Evolutionary conservation across 1,140 invertebrate genomes (phyloP).

Genomic region (fruit fly (Drosophila melanogaster)): Release_6_plus_ISO1_MT NC_004354.4:8831001-8831500

Average conservation of each 20-base stretch:
- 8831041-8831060: conserved; percentile 5
- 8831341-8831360: conserved; percentile 40
- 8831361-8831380: conserved; percentile 52
- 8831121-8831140: conserved; percentile 17
- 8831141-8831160: conserved; percentile 1
- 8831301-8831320: conserved; percentile 24
- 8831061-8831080: conserved; percentile 9
- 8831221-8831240: conserved; percentile 4
- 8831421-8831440: not conserved
- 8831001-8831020: not conserved
- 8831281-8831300: conserved; percentile 8
- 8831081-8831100: not conserved
- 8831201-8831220: conserved; percentile 32
- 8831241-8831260: not conserved
- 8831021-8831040: conserved; percentile 23
- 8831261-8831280: conserved; percentile 1
- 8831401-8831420: not conserved
- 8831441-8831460: conserved; percentile 3
- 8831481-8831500: not conserved
- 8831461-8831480: not conserved
- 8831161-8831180: conserved; percentile 39
- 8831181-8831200: conserved; percentile 29
- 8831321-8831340: conserved; percentile 1
- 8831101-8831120: conserved; percentile 1
- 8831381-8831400: conserved; percentile 32